Percentiles rank a stretch among this genome's conserved stretches.
Evolutionary conservation across 1,140 invertebrate genomes (phyloP).

Genomic region (Nixonia krombeini): DNA sequence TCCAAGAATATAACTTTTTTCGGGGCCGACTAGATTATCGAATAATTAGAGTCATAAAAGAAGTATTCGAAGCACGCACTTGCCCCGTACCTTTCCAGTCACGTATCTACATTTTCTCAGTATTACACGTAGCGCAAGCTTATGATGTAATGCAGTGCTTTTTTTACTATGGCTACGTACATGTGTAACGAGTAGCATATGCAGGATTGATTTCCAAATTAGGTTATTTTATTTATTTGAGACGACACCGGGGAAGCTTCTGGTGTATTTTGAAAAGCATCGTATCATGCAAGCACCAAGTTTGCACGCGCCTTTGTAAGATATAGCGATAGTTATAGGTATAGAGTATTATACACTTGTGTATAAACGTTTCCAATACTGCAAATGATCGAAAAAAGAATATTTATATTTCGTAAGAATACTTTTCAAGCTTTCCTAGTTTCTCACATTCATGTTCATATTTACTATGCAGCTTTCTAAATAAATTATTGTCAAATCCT

Average conservation of each 20-base stretch:
- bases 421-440: background rate
- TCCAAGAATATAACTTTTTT: too few relatives aligned
- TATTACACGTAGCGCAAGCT: conserved; percentile 41
- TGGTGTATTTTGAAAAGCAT: background rate
- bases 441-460: too few relatives aligned
- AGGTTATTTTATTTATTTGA: conserved; percentile 35
- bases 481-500: too few relatives aligned
- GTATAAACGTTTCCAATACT: background rate
- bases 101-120: conserved; percentile 25
- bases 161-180: conserved; percentile 7
- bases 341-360: background rate
- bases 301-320: conserved; percentile 13
- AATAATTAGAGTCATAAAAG: background rate
- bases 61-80: conserved; percentile 3
- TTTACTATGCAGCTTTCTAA: too few relatives aligned
- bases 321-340: conserved; percentile 13
- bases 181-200: background rate
- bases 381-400: background rate
- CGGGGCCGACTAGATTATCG: background rate
- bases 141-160: conserved; percentile 41
- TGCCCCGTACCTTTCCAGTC: conserved; percentile 7
- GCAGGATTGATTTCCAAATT: conserved; percentile 11
- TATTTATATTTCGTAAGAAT: background rate
- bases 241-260: conserved; percentile 1
- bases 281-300: background rate